These are phyloP conservation scores for Myxocyprinus asiaticus DNA, from an alignment of 2,113 vertebrate species.

Conservation along the genomic window DNA sequence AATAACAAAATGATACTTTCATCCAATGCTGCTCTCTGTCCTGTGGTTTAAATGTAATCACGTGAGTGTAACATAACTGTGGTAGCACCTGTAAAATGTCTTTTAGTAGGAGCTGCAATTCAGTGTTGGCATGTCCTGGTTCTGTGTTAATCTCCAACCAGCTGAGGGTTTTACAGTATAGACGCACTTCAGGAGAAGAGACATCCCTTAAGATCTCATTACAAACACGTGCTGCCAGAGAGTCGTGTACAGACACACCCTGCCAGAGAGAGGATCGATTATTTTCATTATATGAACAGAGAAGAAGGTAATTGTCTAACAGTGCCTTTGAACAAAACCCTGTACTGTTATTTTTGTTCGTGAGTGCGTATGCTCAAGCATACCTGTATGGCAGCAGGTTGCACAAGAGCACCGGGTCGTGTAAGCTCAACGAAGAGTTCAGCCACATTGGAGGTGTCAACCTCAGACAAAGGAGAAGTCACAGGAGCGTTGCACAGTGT, in stretches of 20 bases:
- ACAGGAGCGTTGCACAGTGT: constrained; percentile 88
- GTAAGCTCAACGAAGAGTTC: constrained; percentile 91
- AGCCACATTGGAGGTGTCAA: constrained; percentile 86
- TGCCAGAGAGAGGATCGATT: constrained; percentile 37
- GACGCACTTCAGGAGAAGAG: constrained; percentile 82
- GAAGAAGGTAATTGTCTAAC: not conserved
- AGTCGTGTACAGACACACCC: constrained; percentile 88
- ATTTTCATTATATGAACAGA: not conserved
- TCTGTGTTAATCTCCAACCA: constrained; percentile 81
- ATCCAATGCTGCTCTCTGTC: too few relatives aligned
- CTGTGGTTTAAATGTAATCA: too few relatives aligned
- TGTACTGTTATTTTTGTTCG: too few relatives aligned
- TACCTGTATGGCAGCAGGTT: constrained; percentile 67
- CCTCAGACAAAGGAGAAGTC: constrained; percentile 89
- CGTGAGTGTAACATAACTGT: constrained; percentile 1
- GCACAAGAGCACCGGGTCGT: constrained; percentile 79
- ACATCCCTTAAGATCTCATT: constrained; percentile 87
- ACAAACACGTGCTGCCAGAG: constrained; percentile 87
- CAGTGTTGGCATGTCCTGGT: constrained; percentile 65
- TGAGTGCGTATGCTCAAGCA: not conserved
- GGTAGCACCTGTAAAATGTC: constrained; percentile 80
- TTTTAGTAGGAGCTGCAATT: constrained; percentile 80
- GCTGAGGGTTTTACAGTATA: constrained; percentile 86
- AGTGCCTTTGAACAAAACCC: too few relatives aligned
- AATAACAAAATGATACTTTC: too few relatives aligned